Conservation (phyloP, 1,140 invertebrate genomes). For the Procambarus virginalis region DNA sequence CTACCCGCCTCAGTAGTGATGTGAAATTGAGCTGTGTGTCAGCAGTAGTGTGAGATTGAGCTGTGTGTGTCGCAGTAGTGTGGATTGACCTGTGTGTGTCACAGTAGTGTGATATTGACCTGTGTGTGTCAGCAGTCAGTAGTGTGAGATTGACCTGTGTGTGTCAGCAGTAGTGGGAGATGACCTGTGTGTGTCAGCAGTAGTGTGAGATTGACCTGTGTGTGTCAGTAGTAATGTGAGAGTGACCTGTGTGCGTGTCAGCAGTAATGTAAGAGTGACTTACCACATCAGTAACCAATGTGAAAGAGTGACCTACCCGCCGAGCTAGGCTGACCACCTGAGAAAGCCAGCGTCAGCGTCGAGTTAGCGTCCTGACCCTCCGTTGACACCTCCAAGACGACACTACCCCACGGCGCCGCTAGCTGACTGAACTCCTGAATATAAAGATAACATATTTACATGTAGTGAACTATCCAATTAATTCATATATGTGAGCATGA, state of each 20-base stretch:
- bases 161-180: not conserved
- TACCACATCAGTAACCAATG: not conserved
- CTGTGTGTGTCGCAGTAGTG: no score
- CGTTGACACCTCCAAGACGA: conserved; percentile 6
- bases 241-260: not conserved
- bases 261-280: not conserved
- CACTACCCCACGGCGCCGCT: not conserved
- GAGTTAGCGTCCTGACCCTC: not conserved
- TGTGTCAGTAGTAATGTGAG: not conserved
- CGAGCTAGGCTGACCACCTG: not conserved
- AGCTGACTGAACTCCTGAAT: not conserved
- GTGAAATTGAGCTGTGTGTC: no score
- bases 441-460: no score
- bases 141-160: no score
- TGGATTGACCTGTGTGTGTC: not conserved
- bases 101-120: not conserved
- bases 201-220: not conserved
- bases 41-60: not conserved
- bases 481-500: no score
- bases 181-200: not conserved
- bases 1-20: not conserved
- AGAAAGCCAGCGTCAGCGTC: not conserved
- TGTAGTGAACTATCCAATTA: no score
- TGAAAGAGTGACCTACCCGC: not conserved
- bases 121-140: no score